phyloP scores from a whole-genome alignment of 2,888 invertebrate genomes.

The Caenorhabditis doughertyi region DNA sequence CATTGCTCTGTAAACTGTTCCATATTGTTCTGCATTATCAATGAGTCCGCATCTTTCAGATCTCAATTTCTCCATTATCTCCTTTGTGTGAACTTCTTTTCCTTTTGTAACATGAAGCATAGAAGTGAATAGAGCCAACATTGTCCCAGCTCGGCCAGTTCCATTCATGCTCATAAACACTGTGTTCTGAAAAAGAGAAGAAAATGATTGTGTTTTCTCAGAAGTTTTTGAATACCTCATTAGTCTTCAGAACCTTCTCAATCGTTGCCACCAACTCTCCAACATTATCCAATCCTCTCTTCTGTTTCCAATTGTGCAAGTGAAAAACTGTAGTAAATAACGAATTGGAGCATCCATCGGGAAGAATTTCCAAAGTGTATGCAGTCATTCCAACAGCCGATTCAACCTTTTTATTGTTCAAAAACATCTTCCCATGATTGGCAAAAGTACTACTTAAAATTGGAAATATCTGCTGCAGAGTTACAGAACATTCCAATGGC shows the following conservation, averaged over 20 bases:
- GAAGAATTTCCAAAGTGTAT: conserved; percentile 59
- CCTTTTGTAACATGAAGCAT: conserved; percentile 22
- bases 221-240: conserved; percentile 9
- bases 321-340: conserved; percentile 33
- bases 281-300: conserved; percentile 1
- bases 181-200: conserved; percentile 5
- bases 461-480: conserved; percentile 47
- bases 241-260: conserved; percentile 37
- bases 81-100: conserved; percentile 36
- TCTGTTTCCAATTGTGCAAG: conserved; percentile 33
- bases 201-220: neutral
- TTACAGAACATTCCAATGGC: conserved; percentile 25
- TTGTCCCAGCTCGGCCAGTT: conserved; percentile 21
- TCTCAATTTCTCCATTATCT: conserved; percentile 31
- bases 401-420: conserved; percentile 63
- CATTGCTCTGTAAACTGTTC: conserved; percentile 25
- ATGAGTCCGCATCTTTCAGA: conserved; percentile 36
- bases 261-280: conserved; percentile 11
- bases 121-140: conserved; percentile 10
- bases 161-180: conserved; percentile 33
- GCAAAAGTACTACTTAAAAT: conserved; percentile 5
- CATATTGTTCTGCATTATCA: conserved; percentile 40
- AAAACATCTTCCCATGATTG: conserved; percentile 63
- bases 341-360: conserved; percentile 66
- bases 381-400: conserved; percentile 14